Conservation (phyloP, 1,140 invertebrate genomes). For the Asobara japonica region DNA sequence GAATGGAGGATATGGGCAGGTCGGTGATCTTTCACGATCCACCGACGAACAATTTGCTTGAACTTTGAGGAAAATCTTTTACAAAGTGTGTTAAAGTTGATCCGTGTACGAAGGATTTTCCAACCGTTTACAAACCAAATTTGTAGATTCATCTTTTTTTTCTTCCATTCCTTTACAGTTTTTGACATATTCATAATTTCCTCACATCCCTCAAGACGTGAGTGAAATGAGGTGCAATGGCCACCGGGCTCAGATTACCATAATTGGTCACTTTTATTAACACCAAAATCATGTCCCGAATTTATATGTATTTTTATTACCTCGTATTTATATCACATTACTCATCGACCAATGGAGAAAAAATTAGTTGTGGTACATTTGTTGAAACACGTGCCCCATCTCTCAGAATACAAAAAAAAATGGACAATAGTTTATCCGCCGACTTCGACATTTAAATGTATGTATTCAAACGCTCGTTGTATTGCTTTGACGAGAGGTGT, state of each 20-base stretch:
- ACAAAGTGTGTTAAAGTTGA: not conserved
- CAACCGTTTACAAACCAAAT: no score
- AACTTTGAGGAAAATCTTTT: not conserved
- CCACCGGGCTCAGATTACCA: not conserved
- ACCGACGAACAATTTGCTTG: constrained; percentile 35
- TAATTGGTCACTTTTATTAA: not conserved
- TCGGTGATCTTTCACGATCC: constrained; percentile 61
- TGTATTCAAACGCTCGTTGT: constrained; percentile 64
- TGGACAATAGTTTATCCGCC: constrained; percentile 61
- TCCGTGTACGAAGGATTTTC: no score
- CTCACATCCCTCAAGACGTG: no score
- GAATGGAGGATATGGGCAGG: constrained; percentile 34
- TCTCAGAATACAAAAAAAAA: constrained; percentile 18
- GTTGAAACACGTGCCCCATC: no score
- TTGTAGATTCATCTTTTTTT: no score
- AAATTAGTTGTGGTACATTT: not conserved
- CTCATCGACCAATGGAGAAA: no score
- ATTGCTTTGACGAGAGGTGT: constrained; percentile 66
- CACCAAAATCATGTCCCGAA: no score
- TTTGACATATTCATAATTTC: no score
- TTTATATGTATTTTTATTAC: no score
- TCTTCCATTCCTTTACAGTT: no score
- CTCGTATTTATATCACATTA: no score
- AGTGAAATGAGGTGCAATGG: not conserved
- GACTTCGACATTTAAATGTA: constrained; percentile 64